Percentiles rank a stretch among this genome's conserved stretches.
phyloP scores from a whole-genome alignment of 1,140 invertebrate species.

The Oreohelix idahoensis region DNA sequence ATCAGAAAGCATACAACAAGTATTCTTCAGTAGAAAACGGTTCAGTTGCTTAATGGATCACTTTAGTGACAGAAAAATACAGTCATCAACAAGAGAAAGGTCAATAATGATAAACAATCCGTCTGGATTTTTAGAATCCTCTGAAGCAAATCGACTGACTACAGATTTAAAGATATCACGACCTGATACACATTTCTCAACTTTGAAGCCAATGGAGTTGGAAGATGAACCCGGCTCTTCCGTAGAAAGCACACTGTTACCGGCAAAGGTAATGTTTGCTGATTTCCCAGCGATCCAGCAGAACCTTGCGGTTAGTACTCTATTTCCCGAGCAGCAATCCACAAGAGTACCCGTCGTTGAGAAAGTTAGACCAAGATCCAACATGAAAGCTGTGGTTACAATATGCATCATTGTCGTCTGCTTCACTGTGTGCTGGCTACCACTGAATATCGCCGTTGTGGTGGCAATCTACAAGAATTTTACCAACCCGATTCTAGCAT shows the following conservation, averaged over 20 bases:
- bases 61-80: background rate
- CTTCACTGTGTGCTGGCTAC: constrained; percentile 9
- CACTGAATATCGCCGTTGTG: background rate
- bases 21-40: no score
- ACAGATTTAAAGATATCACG: no score
- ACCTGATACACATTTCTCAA: background rate
- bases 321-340: background rate
- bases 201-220: background rate
- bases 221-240: background rate
- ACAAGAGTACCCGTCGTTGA: background rate
- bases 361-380: background rate
- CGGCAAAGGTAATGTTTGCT: background rate
- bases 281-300: background rate
- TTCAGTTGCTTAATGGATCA: background rate
- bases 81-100: background rate
- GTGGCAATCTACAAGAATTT: background rate
- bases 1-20: background rate
- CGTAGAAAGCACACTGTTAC: background rate
- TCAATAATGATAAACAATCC: background rate
- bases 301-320: no score
- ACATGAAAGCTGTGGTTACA: constrained; percentile 1
- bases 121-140: background rate
- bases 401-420: background rate
- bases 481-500: background rate
- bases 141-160: background rate